These are phyloP conservation scores for Acronicta aceris DNA, from an alignment of 2,888 invertebrate genomes.

Conservation along the genomic window DNA sequence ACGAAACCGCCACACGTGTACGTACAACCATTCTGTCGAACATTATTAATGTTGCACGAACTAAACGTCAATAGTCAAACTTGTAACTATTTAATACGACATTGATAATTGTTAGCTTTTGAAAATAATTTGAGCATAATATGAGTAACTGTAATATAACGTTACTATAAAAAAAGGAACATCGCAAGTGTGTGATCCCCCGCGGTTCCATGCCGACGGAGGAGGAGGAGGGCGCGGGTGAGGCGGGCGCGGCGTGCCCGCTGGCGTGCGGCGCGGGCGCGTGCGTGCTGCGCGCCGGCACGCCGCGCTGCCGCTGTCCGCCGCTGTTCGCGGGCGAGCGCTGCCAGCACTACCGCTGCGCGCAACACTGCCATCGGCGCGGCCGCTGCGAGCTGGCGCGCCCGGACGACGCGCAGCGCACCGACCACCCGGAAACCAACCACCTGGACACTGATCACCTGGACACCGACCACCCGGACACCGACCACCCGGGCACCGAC, in stretches of 20 bases:
- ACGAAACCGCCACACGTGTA: constrained; percentile 54
- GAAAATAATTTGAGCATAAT: too few species aligned
- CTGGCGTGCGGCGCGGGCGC: constrained; percentile 69
- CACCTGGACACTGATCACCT: too few species aligned
- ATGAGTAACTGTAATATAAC: too few species aligned
- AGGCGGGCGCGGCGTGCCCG: constrained; percentile 9
- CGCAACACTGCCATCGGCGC: constrained; percentile 64
- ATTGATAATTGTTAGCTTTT: too few species aligned
- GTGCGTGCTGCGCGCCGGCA: constrained; percentile 91
- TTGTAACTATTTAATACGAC: too few species aligned
- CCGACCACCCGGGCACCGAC: constrained; percentile 8
- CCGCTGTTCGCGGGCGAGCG: constrained; percentile 61
- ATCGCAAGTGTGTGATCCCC: constrained; percentile 65
- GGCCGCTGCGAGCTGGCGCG: constrained; percentile 60
- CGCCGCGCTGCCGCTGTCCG: constrained; percentile 50
- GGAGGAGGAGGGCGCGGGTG: neutral
- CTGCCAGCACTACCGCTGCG: constrained; percentile 77
- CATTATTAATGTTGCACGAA: too few species aligned
- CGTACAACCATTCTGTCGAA: constrained; percentile 25
- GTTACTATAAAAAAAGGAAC: constrained; percentile 48
- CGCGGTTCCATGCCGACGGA: constrained; percentile 23
- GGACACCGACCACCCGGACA: constrained; percentile 7
- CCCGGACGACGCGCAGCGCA: constrained; percentile 30
- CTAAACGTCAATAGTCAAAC: neutral
- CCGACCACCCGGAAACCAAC: constrained; percentile 9